phyloP scores from a whole-genome alignment of 2,797 vertebrate species.

The Mormyrops boulengeri region DNA sequence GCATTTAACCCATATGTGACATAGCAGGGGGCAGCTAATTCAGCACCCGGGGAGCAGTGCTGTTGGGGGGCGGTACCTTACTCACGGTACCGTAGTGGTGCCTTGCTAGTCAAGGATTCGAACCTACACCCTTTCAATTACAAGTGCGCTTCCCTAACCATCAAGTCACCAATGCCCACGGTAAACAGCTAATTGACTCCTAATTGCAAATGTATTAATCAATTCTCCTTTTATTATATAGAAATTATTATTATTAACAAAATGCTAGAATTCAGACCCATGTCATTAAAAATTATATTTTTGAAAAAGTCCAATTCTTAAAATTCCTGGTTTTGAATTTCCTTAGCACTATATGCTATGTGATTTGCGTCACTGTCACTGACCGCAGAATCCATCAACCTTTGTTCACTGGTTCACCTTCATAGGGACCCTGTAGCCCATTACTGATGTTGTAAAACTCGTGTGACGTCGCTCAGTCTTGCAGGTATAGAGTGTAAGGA shows the following conservation, averaged over 20 bases:
- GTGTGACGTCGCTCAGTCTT: conserved; percentile 40
- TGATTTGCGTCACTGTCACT: not conserved
- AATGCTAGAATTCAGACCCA: not conserved
- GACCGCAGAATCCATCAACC: not conserved
- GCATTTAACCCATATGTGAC: no score
- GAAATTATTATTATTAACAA: not conserved
- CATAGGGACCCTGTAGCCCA: not conserved
- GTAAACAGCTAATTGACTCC: not conserved
- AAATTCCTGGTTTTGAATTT: not conserved
- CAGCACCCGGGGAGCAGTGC: no score
- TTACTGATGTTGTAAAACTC: not conserved
- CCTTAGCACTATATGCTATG: not conserved
- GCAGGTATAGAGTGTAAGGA: conserved; percentile 63
- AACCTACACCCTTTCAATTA: no score
- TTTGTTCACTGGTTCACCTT: not conserved
- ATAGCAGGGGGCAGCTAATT: no score
- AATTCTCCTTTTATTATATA: not conserved
- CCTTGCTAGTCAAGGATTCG: no score
- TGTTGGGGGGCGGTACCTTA: no score
- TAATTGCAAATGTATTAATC: not conserved
- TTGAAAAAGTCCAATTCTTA: not conserved
- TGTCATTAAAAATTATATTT: not conserved
- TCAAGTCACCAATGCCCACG: no score
- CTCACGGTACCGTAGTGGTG: no score
- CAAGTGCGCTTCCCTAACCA: no score